Percentiles rank a stretch among this genome's conserved stretches.
These are phyloP conservation scores for Chiloscyllium plagiosum DNA, from an alignment of 2,113 vertebrate species.

Conservation along the genomic window DNA sequence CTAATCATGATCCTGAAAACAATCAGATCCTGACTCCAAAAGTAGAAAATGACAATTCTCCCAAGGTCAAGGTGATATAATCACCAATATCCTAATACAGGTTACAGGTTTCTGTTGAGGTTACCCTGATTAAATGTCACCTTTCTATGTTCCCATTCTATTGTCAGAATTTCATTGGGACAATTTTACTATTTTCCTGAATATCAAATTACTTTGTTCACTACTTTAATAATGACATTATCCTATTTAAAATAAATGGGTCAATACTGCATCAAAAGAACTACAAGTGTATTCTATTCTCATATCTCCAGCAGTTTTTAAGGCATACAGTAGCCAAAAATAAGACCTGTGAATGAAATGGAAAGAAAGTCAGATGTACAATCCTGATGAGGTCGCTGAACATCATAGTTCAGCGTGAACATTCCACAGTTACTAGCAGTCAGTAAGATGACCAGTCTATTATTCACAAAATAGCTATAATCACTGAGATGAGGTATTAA, in stretches of 20 bases:
- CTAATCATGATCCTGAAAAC: background rate
- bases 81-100: background rate
- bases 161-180: background rate
- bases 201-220: background rate
- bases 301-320: background rate
- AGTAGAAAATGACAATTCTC: background rate
- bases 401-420: background rate
- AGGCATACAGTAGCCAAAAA: background rate
- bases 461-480: background rate
- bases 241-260: background rate
- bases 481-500: background rate
- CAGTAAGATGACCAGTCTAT: background rate
- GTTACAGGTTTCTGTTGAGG: background rate
- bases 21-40: background rate
- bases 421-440: background rate
- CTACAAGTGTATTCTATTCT: too few relatives aligned
- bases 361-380: background rate
- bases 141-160: background rate
- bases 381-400: background rate
- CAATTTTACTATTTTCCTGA: background rate
- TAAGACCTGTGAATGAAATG: background rate
- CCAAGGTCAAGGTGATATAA: background rate
- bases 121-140: background rate
- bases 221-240: background rate
- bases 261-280: background rate